These are phyloP conservation scores for Percopsis omiscomaycus DNA, from an alignment of 2,797 vertebrate genomes.

Conservation along the genomic window DNA sequence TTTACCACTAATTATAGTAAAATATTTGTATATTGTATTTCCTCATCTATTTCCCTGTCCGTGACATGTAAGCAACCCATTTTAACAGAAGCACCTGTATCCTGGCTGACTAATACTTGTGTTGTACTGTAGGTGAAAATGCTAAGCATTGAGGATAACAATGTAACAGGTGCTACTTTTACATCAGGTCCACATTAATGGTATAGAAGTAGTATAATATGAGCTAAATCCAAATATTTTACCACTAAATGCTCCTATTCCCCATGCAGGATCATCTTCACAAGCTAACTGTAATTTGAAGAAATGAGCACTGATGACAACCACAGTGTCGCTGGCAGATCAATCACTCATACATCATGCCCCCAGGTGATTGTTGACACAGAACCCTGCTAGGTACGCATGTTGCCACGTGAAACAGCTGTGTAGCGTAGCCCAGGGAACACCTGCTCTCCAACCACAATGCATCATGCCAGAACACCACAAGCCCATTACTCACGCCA, in stretches of 20 bases:
- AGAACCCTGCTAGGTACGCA: conserved; percentile 15
- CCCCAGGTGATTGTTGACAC: conserved; percentile 13
- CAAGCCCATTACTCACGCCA: conserved; percentile 61
- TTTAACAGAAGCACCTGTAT: conserved; percentile 69
- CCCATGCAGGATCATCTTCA: not conserved
- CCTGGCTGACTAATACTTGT: conserved; percentile 43
- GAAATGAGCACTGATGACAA: conserved; percentile 30
- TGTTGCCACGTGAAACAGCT: conserved; percentile 47
- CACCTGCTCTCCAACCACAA: conserved; percentile 63
- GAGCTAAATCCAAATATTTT: not conserved
- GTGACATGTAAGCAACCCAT: conserved; percentile 35
- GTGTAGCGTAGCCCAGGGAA: conserved; percentile 31
- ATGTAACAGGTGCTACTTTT: not conserved
- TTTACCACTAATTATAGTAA: conserved; percentile 57
- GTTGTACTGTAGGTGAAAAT: too few relatives aligned
- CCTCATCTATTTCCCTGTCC: conserved; percentile 28
- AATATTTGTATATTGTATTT: conserved; percentile 63
- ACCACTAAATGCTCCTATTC: not conserved
- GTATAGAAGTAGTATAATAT: not conserved
- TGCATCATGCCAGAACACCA: conserved; percentile 29
- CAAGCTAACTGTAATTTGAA: conserved; percentile 18
- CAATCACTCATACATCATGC: conserved; percentile 23
- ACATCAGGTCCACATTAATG: not conserved
- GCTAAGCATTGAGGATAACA: not conserved
- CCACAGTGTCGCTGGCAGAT: conserved; percentile 39